Percentiles rank a stretch among this genome's conserved stretches.
Conservation (phyloP, 2,888 invertebrate genomes). For the Baronia brevicornis region DNA sequence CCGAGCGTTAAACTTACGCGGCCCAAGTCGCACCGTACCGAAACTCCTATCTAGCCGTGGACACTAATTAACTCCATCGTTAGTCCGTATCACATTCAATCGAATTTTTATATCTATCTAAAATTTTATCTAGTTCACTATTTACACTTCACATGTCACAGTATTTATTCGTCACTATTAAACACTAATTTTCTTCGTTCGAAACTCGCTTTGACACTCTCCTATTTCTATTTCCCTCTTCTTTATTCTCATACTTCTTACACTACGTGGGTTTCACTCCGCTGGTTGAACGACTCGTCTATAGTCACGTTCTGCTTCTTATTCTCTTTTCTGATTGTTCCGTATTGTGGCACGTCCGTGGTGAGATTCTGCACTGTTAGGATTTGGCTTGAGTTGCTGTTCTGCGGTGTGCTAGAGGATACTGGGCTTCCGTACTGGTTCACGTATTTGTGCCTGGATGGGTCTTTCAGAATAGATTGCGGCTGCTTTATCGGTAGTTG, state of each 20-base stretch:
- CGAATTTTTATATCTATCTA: conserved; percentile 61
- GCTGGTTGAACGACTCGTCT: conserved; percentile 60
- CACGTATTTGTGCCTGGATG: conserved; percentile 76
- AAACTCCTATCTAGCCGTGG: conserved; percentile 38
- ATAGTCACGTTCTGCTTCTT: conserved; percentile 72
- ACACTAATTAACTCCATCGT: conserved; percentile 29
- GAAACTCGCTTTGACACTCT: no score
- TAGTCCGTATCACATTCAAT: conserved; percentile 64
- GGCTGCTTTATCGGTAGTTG: conserved; percentile 68
- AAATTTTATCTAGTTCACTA: conserved; percentile 54
- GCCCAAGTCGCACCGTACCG: conserved; percentile 16
- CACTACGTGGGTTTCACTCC: conserved; percentile 64
- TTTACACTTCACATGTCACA: conserved; percentile 49
- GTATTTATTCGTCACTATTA: no score
- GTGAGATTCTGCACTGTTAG: conserved; percentile 76
- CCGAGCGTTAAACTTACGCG: conserved; percentile 6
- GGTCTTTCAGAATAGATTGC: conserved; percentile 78
- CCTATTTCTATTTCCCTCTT: conserved; percentile 19
- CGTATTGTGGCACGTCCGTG: conserved; percentile 67
- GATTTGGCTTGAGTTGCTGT: conserved; percentile 69
- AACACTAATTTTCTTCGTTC: conserved; percentile 9
- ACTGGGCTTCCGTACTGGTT: conserved; percentile 68
- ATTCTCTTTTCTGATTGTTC: conserved; percentile 69
- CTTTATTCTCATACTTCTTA: conserved; percentile 28
- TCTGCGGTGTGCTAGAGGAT: conserved; percentile 61